Evolutionary conservation across 2,113 vertebrate species (phyloP), one percentile per base, ranked within the genome.

Genomic region (Gopherus flavomarginatus): DNA sequence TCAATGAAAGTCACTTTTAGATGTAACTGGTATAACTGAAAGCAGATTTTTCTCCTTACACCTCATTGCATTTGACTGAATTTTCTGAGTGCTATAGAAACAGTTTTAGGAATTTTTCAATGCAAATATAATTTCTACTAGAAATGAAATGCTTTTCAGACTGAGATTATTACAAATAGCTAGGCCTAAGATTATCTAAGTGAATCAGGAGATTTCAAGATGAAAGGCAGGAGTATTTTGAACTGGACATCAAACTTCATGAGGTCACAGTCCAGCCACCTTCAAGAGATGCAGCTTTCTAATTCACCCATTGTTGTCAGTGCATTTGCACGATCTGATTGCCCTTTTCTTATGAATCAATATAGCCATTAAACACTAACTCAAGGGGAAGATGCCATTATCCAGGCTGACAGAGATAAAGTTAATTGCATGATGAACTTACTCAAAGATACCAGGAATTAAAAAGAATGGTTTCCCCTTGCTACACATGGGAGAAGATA

Each of bases 301-400:
- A 88, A 97, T 97, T 97, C 90, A 90, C 94, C 94, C 87, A 92
- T 87, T 5, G 38, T 88, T 95, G 90, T 94, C 75, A 90, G 96
- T 97, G 87, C 95, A 95, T 90, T 96, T 96, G 81, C 84, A 95
- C 96, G 92, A 96, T 3, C 62, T 95, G 96, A 93, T 69, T 56
- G 95, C 90, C 93, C 89, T 95, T 81, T 44, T 96, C 92, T 87
- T 88, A 86, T 86, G 91, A 97, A 98, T 98, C 97, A 97, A 97
- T 96, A 93, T 53, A 96, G 85, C 54, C 78, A 80, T 62, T 62
- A 94, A 80, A 94, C 88, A 81, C 56, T 88, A 94, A 95, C 92
- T 97, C 91, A 95, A 85, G 97, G 94, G 95, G 96, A 98, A 90
- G 92, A 94, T 90, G 97, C 92, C 88, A 93, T 96, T 86, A 92